Percentiles rank a stretch among this genome's conserved stretches.
Evolutionary conservation across 2,888 invertebrate species (phyloP).

Genomic region (Tethea ocularis): DNA sequence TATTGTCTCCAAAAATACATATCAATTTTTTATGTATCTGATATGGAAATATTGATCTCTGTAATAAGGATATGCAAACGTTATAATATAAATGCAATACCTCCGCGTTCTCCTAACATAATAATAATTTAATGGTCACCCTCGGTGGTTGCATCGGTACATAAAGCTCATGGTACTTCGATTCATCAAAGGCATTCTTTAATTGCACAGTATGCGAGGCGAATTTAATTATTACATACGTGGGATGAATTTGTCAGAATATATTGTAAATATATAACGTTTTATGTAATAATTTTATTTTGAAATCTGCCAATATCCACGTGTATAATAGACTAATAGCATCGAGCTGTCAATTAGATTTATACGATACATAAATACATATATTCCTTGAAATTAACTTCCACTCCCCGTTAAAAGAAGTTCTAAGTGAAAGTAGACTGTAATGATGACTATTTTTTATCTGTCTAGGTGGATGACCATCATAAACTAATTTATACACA

Average conservation of each 20-base stretch:
- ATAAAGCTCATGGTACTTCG: slow-evolving; percentile 17
- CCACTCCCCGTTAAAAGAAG: slow-evolving; percentile 54
- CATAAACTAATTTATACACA: slow-evolving; percentile 83
- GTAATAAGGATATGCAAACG: slow-evolving; percentile 38
- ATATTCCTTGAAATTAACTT: slow-evolving; percentile 80
- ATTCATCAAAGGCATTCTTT: slow-evolving; percentile 26
- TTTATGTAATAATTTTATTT: slow-evolving; percentile 78
- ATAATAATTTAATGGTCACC: slow-evolving; percentile 56
- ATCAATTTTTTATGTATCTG: slow-evolving; percentile 68
- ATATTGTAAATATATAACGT: slow-evolving; percentile 80
- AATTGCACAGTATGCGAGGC: slow-evolving; percentile 72
- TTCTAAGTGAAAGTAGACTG: slow-evolving; percentile 78
- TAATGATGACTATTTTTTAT: slow-evolving; percentile 80
- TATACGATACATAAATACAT: slow-evolving; percentile 60
- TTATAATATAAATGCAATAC: slow-evolving; percentile 26
- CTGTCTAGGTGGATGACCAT: slow-evolving; percentile 82
- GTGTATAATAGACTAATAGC: slow-evolving; percentile 75
- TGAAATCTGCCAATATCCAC: slow-evolving; percentile 75
- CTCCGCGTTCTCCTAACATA: slow-evolving; percentile 28
- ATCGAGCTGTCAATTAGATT: slow-evolving; percentile 80
- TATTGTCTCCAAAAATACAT: slow-evolving; percentile 64
- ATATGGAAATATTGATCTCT: slow-evolving; percentile 65
- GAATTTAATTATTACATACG: slow-evolving; percentile 68
- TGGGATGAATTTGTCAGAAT: slow-evolving; percentile 73
- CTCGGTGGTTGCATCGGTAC: slow-evolving; percentile 21